Evolutionary conservation across 2,888 invertebrate species (phyloP).

Genomic region (Heliconius erato): DNA sequence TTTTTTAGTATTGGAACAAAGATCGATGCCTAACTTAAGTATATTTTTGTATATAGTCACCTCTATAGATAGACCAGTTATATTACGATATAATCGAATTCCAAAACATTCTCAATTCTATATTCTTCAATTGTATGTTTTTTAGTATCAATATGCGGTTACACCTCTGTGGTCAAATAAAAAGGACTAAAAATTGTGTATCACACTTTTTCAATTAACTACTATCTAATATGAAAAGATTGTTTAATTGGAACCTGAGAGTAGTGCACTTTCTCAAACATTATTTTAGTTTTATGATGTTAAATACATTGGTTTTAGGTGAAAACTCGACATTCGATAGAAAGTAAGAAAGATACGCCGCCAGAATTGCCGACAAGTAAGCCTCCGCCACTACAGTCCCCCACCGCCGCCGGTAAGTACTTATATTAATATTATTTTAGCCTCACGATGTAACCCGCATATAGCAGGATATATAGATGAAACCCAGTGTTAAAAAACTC

Average conservation of each 20-base stretch:
- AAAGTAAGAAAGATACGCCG: conserved; percentile 62
- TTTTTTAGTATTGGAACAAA: no score
- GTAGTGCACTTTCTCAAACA: background rate
- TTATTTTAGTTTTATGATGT: background rate
- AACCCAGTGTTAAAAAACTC: no score
- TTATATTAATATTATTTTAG: background rate
- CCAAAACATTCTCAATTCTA: background rate
- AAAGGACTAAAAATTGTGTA: no score
- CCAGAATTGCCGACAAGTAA: conserved; percentile 54
- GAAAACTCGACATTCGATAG: conserved; percentile 72
- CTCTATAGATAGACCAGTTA: background rate
- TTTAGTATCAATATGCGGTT: background rate
- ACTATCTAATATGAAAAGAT: background rate
- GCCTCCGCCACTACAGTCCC: conserved; percentile 70
- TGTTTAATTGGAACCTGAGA: background rate
- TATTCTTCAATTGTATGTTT: background rate
- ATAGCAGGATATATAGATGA: no score
- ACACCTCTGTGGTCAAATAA: no score
- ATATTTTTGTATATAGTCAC: background rate
- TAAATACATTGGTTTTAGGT: conserved; percentile 60
- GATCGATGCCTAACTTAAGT: no score
- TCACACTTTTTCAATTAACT: no score
- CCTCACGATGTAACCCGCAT: no score
- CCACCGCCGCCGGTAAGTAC: conserved; percentile 76
- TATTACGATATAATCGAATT: background rate